Conservation (phyloP, 30 jellyfish, hydroid and myxozoan species). For the Cassiopea xamachana region DNA sequence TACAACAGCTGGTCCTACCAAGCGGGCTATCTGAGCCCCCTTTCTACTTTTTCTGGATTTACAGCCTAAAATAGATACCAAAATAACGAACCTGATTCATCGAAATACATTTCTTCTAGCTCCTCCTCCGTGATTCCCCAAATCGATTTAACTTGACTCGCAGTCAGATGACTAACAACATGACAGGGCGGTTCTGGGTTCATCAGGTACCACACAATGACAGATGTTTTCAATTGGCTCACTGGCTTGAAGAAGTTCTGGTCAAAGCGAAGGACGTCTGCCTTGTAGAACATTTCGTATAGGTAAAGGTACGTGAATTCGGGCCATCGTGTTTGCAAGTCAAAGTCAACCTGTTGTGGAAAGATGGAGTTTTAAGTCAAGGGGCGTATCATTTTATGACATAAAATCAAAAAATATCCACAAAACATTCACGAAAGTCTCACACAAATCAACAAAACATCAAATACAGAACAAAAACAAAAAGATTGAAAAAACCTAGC, state of each 20-base stretch:
- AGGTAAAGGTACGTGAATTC: slow-evolving; percentile 85
- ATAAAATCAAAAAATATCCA: too few species aligned
- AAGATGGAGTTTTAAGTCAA: not conserved
- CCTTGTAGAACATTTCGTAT: slow-evolving; percentile 95
- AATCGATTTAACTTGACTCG: slow-evolving; percentile 96
- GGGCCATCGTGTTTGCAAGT: slow-evolving; percentile 82
- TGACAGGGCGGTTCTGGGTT: slow-evolving; percentile 98
- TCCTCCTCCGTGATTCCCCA: slow-evolving; percentile 99
- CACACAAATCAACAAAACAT: too few species aligned
- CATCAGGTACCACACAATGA: slow-evolving; percentile 92
- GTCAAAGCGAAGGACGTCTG: slow-evolving; percentile 86
- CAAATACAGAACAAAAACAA: too few species aligned
- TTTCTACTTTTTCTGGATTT: too few species aligned
- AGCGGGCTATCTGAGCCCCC: too few species aligned
- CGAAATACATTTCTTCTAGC: slow-evolving; percentile 93
- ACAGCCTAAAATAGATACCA: not conserved
- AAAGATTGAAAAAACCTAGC: too few species aligned
- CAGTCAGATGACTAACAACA: slow-evolving; percentile 94
- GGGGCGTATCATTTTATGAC: too few species aligned
- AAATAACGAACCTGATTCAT: slow-evolving; percentile 82
- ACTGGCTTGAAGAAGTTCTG: slow-evolving; percentile 97
- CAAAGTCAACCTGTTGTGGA: slow-evolving; percentile 73
- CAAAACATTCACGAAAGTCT: too few species aligned
- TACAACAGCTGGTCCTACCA: too few species aligned
- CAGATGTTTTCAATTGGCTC: slow-evolving; percentile 95